Percentiles rank a stretch among this genome's conserved stretches.
These are phyloP conservation scores for Porites lobata DNA, from an alignment of 92 coral and sea anemone genomes.

Conservation along the genomic window DNA sequence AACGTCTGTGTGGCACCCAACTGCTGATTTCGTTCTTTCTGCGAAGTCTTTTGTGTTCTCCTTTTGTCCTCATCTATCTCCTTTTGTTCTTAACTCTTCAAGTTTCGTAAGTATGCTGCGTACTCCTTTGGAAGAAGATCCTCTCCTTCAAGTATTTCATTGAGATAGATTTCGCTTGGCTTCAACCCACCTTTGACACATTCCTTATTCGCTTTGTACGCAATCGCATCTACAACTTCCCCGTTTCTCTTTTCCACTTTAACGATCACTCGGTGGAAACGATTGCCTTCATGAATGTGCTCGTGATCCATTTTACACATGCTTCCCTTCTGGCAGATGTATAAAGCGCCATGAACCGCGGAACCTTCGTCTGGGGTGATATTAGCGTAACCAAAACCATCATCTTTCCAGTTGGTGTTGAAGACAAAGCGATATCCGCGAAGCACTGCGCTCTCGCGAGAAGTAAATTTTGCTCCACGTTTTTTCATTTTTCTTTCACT, in stretches of 20 bases:
- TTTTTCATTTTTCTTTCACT: slow-evolving; percentile 72
- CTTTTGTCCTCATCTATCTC: neutral
- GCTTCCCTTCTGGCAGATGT: slow-evolving; percentile 57
- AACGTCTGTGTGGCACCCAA: no score
- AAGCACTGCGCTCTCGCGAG: slow-evolving; percentile 56
- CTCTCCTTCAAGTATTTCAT: slow-evolving; percentile 72
- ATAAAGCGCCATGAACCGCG: slow-evolving; percentile 68
- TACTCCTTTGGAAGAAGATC: slow-evolving; percentile 51
- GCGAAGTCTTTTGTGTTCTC: neutral
- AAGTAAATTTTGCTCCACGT: slow-evolving; percentile 64
- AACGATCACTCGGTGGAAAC: no score
- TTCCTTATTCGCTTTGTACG: slow-evolving; percentile 59
- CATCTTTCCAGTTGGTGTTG: slow-evolving; percentile 57
- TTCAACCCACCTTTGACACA: slow-evolving; percentile 49
- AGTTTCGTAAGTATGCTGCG: slow-evolving; percentile 20
- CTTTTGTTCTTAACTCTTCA: neutral
- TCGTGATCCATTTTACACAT: neutral
- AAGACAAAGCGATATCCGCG: slow-evolving; percentile 62
- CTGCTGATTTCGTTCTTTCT: no score
- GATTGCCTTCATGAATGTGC: no score
- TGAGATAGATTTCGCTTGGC: slow-evolving; percentile 56
- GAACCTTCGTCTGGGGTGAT: slow-evolving; percentile 59
- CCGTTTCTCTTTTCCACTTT: no score
- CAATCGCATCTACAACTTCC: no score
- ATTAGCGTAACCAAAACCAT: slow-evolving; percentile 71